Percentiles rank a stretch among this genome's conserved stretches.
These are phyloP conservation scores for Helicolenus hilgendorfi DNA, from an alignment of 2,797 vertebrate species.

Conservation along the genomic window DNA sequence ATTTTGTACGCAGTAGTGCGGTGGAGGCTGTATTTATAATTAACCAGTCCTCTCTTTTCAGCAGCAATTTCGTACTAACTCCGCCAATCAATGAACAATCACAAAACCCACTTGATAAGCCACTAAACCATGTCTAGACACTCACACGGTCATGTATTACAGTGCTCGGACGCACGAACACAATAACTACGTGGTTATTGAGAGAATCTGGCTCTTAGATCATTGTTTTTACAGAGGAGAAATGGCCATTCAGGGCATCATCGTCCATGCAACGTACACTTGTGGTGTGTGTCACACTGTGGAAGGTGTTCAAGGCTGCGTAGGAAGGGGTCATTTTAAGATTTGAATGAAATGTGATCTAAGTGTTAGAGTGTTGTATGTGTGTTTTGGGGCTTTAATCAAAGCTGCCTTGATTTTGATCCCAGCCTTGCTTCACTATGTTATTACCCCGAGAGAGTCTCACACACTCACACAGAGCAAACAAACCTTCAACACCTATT, in stretches of 20 bases:
- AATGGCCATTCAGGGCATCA: not conserved
- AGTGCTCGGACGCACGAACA: conserved; percentile 1
- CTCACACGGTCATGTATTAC: conserved; percentile 4
- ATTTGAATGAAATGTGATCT: conserved; percentile 5
- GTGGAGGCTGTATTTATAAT: conserved; percentile 4
- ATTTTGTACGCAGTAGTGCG: not conserved
- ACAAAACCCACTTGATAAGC: conserved; percentile 9
- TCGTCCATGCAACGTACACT: not conserved
- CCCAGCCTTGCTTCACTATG: not conserved
- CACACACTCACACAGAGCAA: not conserved
- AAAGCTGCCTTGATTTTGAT: conserved; percentile 5
- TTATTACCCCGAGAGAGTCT: not conserved
- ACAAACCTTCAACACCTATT: conserved; percentile 6
- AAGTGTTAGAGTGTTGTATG: not conserved
- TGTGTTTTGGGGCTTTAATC: not conserved
- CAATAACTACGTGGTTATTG: conserved; percentile 9
- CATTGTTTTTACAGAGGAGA: conserved; percentile 23
- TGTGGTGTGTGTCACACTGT: conserved; percentile 14
- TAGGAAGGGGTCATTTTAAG: conserved; percentile 17
- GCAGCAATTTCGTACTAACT: not conserved
- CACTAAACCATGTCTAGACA: conserved; percentile 33
- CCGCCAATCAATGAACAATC: not conserved
- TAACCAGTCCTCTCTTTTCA: not conserved
- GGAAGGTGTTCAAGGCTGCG: not conserved
- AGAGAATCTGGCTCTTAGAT: conserved; percentile 11